Conservation (phyloP, 2,113 vertebrate species). For the Epinephelus lanceolatus region DNA sequence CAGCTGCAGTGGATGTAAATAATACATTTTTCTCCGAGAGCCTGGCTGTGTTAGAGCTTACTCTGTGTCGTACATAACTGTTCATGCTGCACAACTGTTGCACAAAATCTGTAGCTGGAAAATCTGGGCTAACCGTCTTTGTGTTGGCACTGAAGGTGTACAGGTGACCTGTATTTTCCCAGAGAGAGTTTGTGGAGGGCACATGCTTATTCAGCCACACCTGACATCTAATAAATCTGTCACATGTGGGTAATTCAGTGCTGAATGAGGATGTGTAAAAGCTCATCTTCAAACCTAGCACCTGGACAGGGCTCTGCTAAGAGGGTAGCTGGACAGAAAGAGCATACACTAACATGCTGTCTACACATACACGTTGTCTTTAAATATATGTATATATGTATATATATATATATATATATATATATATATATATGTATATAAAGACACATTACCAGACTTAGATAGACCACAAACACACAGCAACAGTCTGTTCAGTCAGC, state of each 20-base stretch:
- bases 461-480: neutral
- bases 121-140: neutral
- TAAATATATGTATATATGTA: too few relatives aligned
- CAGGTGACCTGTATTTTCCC: neutral
- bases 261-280: neutral
- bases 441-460: neutral
- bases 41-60: neutral
- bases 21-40: conserved; percentile 25
- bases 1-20: conserved; percentile 53
- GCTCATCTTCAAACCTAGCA: neutral
- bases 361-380: too few relatives aligned
- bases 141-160: neutral
- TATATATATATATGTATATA: too few relatives aligned
- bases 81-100: neutral
- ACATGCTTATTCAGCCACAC: neutral
- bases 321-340: neutral
- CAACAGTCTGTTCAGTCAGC: neutral
- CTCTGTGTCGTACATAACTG: neutral
- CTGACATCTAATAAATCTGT: neutral
- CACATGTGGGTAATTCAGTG: neutral
- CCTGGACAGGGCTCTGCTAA: neutral
- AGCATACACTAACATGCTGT: neutral
- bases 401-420: too few relatives aligned
- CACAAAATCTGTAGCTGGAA: neutral
- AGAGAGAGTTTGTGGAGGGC: neutral